A percentile compares a stretch with the other conserved stretches of the same genome.
Conservation (phyloP, 2,113 vertebrate genomes). For the Paracyprichromis sp. region DNA sequence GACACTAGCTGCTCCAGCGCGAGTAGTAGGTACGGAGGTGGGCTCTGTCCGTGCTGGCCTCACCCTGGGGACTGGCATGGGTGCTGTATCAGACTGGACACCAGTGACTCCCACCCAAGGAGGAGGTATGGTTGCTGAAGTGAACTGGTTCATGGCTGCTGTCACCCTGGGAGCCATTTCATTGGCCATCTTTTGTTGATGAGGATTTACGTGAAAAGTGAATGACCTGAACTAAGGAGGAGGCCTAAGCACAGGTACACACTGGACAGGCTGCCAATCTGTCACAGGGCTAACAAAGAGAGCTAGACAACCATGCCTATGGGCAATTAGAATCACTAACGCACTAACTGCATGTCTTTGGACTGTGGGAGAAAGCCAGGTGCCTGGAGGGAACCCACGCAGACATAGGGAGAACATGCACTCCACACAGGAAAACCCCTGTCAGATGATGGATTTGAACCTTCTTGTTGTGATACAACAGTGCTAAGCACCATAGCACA, state of each 20-base stretch:
- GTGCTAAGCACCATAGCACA: background rate
- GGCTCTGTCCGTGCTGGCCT: background rate
- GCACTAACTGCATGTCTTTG: rapidly evolving
- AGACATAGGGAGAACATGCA: background rate
- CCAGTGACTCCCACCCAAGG: background rate
- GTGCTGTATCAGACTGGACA: background rate
- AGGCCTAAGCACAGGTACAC: background rate
- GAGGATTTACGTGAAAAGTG: background rate
- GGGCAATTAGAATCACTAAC: background rate
- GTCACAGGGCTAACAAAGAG: background rate
- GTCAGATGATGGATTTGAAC: no score
- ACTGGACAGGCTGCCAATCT: background rate
- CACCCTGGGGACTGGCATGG: background rate
- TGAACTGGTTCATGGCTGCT: no score
- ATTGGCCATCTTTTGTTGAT: no score
- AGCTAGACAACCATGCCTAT: background rate
- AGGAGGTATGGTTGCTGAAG: no score
- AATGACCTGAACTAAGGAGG: background rate
- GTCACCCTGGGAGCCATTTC: no score
- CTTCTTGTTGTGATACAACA: background rate
- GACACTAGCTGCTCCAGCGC: no score
- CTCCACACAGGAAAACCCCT: background rate
- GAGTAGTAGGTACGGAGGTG: background rate
- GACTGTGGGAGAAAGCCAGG: background rate
- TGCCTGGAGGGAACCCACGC: background rate